Evolutionary conservation across 2,113 vertebrate genomes (phyloP).

Genomic region (Tenebrosternarchus preto): DNA sequence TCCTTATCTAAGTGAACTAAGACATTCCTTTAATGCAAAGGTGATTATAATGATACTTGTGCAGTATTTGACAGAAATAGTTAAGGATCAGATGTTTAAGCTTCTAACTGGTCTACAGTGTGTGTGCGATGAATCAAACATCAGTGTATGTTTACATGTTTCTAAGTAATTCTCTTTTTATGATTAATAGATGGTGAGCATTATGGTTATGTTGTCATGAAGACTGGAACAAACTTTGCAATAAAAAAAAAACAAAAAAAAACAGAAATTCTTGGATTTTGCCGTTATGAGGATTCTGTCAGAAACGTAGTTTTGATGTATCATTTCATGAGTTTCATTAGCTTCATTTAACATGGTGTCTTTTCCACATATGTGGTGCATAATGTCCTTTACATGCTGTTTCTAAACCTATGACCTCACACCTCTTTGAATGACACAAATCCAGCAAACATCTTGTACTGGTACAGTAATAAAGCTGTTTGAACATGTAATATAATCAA

Average conservation of each 20-base stretch:
- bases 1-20: not conserved
- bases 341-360: not conserved
- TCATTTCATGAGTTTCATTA: constrained; percentile 10
- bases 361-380: not conserved
- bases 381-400: constrained; percentile 24
- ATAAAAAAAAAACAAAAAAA: constrained; percentile 56
- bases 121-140: constrained; percentile 42
- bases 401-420: not conserved
- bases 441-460: constrained; percentile 20
- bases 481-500: constrained; percentile 11
- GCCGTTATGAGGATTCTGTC: constrained; percentile 17
- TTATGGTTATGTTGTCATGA: constrained; percentile 32
- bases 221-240: constrained; percentile 53
- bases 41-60: not conserved
- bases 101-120: constrained; percentile 14
- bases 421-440: constrained; percentile 9
- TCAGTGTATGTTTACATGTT: constrained; percentile 59
- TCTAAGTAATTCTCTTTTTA: constrained; percentile 45
- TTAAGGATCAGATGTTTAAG: constrained; percentile 41
- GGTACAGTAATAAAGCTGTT: constrained; percentile 1
- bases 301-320: constrained; percentile 13
- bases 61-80: constrained; percentile 24
- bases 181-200: constrained; percentile 24
- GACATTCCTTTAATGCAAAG: constrained; percentile 32
- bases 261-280: constrained; percentile 25